These are phyloP conservation scores for Lerista edwardsae DNA, from an alignment of 2,797 vertebrate genomes.

Conservation along the genomic window DNA sequence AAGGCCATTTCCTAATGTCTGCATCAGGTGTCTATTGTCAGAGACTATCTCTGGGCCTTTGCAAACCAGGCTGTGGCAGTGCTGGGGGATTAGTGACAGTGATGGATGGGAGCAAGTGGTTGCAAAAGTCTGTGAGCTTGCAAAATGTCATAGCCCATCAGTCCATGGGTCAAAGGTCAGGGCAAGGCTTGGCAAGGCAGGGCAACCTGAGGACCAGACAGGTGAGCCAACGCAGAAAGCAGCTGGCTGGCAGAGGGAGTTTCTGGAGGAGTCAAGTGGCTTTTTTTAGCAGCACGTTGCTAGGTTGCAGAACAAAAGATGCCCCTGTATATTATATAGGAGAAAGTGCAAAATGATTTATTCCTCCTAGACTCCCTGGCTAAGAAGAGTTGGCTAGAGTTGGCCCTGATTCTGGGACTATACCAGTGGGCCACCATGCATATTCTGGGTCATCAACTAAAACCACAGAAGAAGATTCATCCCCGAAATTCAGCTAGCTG, in stretches of 20 bases:
- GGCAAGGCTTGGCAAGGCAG: neutral
- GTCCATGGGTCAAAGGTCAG: neutral
- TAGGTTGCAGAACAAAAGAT: neutral
- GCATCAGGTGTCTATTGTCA: neutral
- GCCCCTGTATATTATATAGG: neutral
- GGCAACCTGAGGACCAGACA: neutral
- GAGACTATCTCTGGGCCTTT: neutral
- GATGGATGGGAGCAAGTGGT: too few species aligned
- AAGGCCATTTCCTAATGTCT: neutral
- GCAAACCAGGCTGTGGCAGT: neutral
- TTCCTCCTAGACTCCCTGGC: neutral
- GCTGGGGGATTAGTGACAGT: neutral
- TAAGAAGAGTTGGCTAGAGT: neutral
- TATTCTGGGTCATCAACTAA: too few species aligned
- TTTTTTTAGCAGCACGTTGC: neutral
- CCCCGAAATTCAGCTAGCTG: neutral
- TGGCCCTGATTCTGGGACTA: too few species aligned
- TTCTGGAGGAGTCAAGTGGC: neutral
- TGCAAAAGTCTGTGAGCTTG: too few species aligned
- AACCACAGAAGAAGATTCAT: too few species aligned
- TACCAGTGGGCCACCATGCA: too few species aligned
- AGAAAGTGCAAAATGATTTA: neutral
- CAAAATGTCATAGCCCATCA: neutral
- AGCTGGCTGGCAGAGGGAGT: neutral
- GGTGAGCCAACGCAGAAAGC: neutral